Evolutionary conservation across 2,113 vertebrate species (phyloP), one percentile per base, ranked within the genome.

Genomic region (Galemys pyrenaicus): DNA sequence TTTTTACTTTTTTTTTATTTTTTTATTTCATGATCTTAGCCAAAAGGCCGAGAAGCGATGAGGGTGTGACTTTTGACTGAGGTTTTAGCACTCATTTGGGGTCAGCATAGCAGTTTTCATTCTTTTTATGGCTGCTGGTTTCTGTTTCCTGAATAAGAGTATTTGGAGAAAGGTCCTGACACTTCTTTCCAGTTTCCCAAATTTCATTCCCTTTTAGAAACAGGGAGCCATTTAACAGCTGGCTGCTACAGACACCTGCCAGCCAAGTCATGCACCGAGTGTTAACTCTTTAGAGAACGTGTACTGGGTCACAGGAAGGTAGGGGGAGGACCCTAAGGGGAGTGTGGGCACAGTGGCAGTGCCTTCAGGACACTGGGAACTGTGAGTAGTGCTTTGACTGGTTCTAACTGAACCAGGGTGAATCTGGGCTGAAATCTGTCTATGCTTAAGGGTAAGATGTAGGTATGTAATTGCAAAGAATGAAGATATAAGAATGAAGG

Each of bases 51-150:
- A n/a, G n/a, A n/a, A n/a, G n/a, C n/a, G n/a, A n/a, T 39, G 41
- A 39, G 16, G n/a, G 28, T 49, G 58, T 62, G 49, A 17, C 65
- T 92, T 70, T 70, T 86, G 89, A 91, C 70, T 87, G 9, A 71
- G 83, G 75, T 79, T 49, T 92, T 75, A 91, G 39, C 70, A 89
- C 46, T 70, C 65, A 26, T 67, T 64, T 94, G 80, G 74, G 46
- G 32, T 82, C 15, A 51, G 15, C 44, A 7, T 41, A 41, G 60
- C 35, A 44, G 19, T 64, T 87, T 51, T 39, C 5, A 44, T 20
- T 84, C 77, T 90, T 95, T 92, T 73, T 39, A 56, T 80, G 60
- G 60, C 22, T 24, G 6, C 22, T 71, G 83, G 17, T 60, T 95
- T 86, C 64, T 91, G 9, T 78, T 88, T 62, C 64, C 78, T 9